Evolutionary conservation across 2,888 invertebrate species (phyloP), one percentile per base, ranked within the genome.

Genomic region (Azorinus chamasolen): DNA sequence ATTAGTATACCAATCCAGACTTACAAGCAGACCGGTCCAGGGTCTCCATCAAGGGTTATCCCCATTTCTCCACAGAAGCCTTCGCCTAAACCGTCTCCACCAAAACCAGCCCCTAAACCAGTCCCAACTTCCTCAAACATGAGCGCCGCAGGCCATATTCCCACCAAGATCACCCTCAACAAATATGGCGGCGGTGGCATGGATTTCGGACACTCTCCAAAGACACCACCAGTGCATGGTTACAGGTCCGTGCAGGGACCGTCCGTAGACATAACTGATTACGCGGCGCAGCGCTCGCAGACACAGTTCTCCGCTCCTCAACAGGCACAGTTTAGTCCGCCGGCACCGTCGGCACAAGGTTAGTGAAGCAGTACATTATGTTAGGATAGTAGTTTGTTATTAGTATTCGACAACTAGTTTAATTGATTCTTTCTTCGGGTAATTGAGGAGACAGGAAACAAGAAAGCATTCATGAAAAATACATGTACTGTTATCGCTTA

Each of bases 131-230:
- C 64, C 24, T 61, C 65, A 25, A 45, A 43, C 41, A 54, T 24
- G 39, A 24, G 27, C 18, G 57, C 70, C 3, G 80, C 83, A 16
- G 88, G 87, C 14, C 84, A 83, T 73, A 82, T 81, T 55, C 89
- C 88, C 18, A 87, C 75, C 54, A 89, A 88, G 72, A 71, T 87
- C n/a, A 86, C 84, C 10, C 66, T 86, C 58, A 83, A 77, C 63
- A 86, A 85, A 51, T 83, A 83, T 70, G 90, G 90, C 54, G 90
- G 89, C n/a, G 89, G 89, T 20, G 82, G 79, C 0, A 82, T 83
- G 6, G 77, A 83, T 45, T 89, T 87, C 65, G 90, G 89, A 24
- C 86, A 83, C 39, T 43, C 70, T 27, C 65, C 70, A 16, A 46
- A 43, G 12, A 61, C 74, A 46, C 64, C 77, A 20, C 71, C 51